These are phyloP conservation scores for Linyphia triangularis DNA, from an alignment of 2,888 invertebrate species.

Conservation along the genomic window DNA sequence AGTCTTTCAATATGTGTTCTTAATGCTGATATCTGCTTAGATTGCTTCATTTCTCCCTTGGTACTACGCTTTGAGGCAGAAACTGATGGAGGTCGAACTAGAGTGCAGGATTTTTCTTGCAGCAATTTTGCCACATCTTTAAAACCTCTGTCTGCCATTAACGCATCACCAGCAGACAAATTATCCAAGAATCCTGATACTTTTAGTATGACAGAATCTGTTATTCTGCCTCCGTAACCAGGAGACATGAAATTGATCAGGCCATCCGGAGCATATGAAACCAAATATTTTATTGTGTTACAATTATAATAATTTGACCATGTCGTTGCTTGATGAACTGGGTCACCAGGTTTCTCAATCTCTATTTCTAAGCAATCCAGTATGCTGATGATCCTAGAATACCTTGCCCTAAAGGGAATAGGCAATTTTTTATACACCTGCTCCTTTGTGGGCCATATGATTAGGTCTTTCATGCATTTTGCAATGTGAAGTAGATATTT, in stretches of 20 bases:
- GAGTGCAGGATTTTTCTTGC: not conserved
- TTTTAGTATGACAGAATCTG: conserved; percentile 2
- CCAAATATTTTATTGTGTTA: conserved; percentile 14
- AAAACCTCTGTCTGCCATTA: conserved; percentile 20
- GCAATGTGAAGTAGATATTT: conserved; percentile 1
- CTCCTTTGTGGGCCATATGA: not conserved
- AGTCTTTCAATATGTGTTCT: conserved; percentile 3
- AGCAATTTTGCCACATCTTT: not conserved
- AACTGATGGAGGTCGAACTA: conserved; percentile 21
- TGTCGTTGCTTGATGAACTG: not conserved
- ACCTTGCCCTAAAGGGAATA: not conserved
- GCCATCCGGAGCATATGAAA: conserved; percentile 9
- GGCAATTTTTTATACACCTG: not conserved
- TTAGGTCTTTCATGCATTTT: not conserved
- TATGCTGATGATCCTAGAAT: not conserved
- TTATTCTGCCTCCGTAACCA: conserved; percentile 5
- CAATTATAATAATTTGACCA: conserved; percentile 9
- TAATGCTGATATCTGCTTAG: not conserved
- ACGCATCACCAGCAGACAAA: not conserved
- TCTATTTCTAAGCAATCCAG: not conserved
- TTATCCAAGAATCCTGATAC: not conserved
- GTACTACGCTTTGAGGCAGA: not conserved
- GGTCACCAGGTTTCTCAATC: conserved; percentile 3
- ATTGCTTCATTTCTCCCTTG: not conserved
- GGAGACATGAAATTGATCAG: not conserved